phyloP scores from a whole-genome alignment of 2,797 vertebrate genomes.

The Antrozous pallidus region DNA sequence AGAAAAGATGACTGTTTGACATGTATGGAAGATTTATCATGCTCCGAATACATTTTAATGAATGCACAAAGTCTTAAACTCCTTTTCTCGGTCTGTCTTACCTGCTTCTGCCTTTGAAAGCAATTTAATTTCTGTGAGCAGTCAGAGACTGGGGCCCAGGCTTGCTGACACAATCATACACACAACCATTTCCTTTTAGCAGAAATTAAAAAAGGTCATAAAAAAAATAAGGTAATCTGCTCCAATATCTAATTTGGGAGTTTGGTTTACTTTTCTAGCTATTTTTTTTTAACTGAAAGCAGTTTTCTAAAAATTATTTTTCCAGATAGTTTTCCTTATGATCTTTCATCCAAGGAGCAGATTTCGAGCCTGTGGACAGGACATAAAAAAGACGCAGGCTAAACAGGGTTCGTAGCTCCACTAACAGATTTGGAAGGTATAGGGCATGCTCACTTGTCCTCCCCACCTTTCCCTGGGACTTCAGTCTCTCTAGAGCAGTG shows the following conservation, averaged over 20 bases:
- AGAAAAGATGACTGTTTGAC: constrained; percentile 74
- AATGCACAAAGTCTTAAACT: constrained; percentile 68
- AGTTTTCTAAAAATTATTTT: constrained; percentile 27
- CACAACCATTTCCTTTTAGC: neutral
- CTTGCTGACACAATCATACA: constrained; percentile 51
- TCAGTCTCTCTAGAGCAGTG: neutral
- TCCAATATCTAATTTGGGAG: constrained; percentile 61
- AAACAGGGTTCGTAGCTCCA: no score
- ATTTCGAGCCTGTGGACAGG: neutral
- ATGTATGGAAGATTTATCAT: constrained; percentile 75
- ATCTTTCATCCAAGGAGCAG: neutral
- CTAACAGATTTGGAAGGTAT: neutral
- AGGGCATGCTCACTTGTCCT: neutral
- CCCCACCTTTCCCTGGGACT: neutral
- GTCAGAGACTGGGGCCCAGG: neutral
- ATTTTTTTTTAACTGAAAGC: constrained; percentile 21
- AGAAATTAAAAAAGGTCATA: neutral
- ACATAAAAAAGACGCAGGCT: neutral
- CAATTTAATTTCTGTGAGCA: constrained; percentile 63
- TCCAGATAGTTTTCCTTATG: neutral
- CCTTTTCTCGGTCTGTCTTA: constrained; percentile 46
- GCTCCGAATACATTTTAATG: constrained; percentile 78
- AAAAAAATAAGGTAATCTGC: neutral
- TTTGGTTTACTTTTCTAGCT: constrained; percentile 51
- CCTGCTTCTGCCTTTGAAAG: constrained; percentile 63